These are phyloP conservation scores for Globodera ellingtonae DNA, from an alignment of 1,140 invertebrate genomes.

Conservation along the genomic window DNA sequence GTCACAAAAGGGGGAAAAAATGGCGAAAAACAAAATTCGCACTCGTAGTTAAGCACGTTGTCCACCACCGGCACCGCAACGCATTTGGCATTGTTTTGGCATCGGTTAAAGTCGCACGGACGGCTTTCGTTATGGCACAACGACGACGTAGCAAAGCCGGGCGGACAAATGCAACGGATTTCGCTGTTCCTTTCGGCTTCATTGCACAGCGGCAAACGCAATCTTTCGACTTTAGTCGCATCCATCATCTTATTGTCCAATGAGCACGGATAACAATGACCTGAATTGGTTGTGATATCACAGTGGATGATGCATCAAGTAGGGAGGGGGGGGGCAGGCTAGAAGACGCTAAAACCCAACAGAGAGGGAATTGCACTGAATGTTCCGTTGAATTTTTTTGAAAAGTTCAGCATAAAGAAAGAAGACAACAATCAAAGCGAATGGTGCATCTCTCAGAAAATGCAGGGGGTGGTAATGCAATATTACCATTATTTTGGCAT, in stretches of 20 bases:
- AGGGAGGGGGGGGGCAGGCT: too few species aligned
- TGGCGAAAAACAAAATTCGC: not conserved
- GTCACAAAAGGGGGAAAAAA: not conserved
- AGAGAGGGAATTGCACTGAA: too few species aligned
- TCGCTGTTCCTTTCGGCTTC: not conserved
- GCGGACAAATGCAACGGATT: conserved; percentile 46
- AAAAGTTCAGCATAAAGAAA: too few species aligned
- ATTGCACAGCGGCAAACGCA: not conserved
- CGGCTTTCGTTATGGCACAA: conserved; percentile 18
- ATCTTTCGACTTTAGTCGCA: not conserved
- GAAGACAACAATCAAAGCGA: too few species aligned
- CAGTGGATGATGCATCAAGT: too few species aligned
- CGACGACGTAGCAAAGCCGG: conserved; percentile 41
- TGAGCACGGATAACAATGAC: conserved; percentile 42
- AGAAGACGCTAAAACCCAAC: too few species aligned
- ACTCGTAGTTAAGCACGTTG: conserved; percentile 1
- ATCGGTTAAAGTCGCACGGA: conserved; percentile 37
- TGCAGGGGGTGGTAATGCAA: too few species aligned
- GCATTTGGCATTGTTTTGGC: conserved; percentile 35
- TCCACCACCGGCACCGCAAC: not conserved
- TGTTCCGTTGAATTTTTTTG: too few species aligned
- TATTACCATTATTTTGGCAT: conserved; percentile 34
- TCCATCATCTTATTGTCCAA: conserved; percentile 20
- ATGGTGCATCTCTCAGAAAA: too few species aligned
- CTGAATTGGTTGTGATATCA: not conserved